Evolutionary conservation across 1,140 invertebrate genomes (phyloP), one percentile per base, ranked within the genome.

Genomic region (Rhopalosiphum maidis): DNA sequence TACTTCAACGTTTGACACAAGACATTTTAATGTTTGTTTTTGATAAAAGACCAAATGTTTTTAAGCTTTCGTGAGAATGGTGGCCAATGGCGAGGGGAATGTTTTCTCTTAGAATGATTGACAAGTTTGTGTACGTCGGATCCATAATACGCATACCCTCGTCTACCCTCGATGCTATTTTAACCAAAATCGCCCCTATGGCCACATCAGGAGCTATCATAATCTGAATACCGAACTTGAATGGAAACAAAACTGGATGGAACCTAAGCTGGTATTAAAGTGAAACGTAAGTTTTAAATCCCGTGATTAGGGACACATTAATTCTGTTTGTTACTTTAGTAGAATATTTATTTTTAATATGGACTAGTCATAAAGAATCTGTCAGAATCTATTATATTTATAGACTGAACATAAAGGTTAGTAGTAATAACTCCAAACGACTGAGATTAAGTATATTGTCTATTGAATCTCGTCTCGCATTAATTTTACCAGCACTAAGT

Each of bases 241-340:
- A 93, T 86, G 91, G 35, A 82, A 93, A 93, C 82, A 93, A 93
- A 93, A 93, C 91, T 93, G 77, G 60, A 55, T 86, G 82, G 37
- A 93, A 82, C 91, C 37, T 93, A 93, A 93, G 91, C 91, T 55
- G 91, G 91, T 85, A 93, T 93, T 93, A 93, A 85, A 93, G 77
- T 86, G 46, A 85, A 93, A 93, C 37, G 35, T 85, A 93, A 85
- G 91, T 85, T 93, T 85, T 93, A 93, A 93, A 54, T 83, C 77
- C 77, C 48, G 30, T 51, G 91, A 85, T 86, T 93, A 85, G 46
- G 51, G 43, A 55, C 82, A 91, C 25, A 85, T 85, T 86, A 85
- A 85, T 93, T 54, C 48, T 55, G 91, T 90, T 46, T 68, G 37
- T 68, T 55, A 90, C 91, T 54, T 86, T 8, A 37, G 82, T n/a